phyloP scores from a whole-genome alignment of 2,888 invertebrate species.

The Cosmopolites sordidus region DNA sequence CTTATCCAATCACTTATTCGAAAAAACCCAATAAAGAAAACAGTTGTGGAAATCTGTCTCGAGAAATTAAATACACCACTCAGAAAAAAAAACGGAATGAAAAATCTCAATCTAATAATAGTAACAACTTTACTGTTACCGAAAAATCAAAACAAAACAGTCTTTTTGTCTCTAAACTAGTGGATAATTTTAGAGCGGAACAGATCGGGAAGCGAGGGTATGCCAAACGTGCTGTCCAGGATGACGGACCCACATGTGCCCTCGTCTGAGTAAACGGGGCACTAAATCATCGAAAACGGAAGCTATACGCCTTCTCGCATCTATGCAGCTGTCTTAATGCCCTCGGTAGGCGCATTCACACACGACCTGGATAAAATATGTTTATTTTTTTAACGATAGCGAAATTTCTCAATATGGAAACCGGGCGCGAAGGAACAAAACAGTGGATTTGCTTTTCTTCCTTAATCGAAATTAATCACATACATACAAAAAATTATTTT shows the following conservation, averaged over 20 bases:
- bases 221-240: neutral
- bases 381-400: conserved; percentile 11
- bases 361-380: conserved; percentile 21
- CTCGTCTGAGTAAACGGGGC: neutral
- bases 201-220: neutral
- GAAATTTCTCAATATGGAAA: no score
- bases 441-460: no score
- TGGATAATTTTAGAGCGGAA: neutral
- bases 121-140: neutral
- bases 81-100: no score
- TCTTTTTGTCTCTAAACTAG: neutral
- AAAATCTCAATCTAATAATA: neutral
- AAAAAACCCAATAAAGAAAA: no score
- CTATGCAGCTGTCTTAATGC: conserved; percentile 17
- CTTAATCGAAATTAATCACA: no score
- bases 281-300: conserved; percentile 1
- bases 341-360: conserved; percentile 20
- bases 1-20: no score
- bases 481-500: no score
- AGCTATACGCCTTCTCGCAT: neutral
- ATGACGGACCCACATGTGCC: neutral
- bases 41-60: no score
- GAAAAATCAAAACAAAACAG: neutral
- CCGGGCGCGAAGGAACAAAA: no score
- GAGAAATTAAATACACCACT: no score